phyloP scores from a whole-genome alignment of 2,797 vertebrate genomes.

The Dromococcyx pavoninus region DNA sequence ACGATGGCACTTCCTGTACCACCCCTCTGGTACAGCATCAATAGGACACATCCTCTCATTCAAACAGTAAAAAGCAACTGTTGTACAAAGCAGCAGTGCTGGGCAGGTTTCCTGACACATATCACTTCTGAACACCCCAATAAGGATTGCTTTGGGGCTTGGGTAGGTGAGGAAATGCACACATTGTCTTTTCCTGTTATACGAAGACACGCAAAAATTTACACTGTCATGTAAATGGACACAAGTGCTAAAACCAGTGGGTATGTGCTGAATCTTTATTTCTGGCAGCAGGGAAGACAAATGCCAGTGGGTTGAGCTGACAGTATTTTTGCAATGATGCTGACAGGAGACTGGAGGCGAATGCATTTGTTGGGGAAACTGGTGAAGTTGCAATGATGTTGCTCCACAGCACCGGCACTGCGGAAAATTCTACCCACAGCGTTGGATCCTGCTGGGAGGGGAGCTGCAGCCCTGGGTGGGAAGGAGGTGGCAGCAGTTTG shows the following conservation, averaged over 20 bases:
- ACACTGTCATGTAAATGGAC: neutral
- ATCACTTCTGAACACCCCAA: neutral
- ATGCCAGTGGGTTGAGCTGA: neutral
- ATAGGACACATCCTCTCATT: neutral
- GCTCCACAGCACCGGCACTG: fast-evolving
- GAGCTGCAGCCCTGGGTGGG: neutral
- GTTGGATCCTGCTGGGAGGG: neutral
- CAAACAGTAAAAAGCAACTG: neutral
- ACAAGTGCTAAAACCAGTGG: neutral
- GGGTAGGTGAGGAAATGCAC: neutral
- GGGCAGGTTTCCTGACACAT: neutral
- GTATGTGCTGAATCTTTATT: neutral
- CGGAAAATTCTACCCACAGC: neutral
- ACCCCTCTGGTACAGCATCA: neutral
- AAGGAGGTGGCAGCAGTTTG: neutral
- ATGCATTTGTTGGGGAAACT: neutral
- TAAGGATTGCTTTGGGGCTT: neutral
- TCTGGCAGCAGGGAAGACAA: neutral
- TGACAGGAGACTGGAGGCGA: neutral
- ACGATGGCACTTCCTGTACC: neutral
- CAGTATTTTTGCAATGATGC: neutral
- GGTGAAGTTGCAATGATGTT: neutral
- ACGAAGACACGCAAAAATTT: neutral
- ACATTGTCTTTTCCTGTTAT: neutral
- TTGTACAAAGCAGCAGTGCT: neutral